Percentiles rank a stretch among this genome's conserved stretches.
Evolutionary conservation across 2,797 vertebrate genomes (phyloP).

Genomic region (Zenarchopterus dispar): DNA sequence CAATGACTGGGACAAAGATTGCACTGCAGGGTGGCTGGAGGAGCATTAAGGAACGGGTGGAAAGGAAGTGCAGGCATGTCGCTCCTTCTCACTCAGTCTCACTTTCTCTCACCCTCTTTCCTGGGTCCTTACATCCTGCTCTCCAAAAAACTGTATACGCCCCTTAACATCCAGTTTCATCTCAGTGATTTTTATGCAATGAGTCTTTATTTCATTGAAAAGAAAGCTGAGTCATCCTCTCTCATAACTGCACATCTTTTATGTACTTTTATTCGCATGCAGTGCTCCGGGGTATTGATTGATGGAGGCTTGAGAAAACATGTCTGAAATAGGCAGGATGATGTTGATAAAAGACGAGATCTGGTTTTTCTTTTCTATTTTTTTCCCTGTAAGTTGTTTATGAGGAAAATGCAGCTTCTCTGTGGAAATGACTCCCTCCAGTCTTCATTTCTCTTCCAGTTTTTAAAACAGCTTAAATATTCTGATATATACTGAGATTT

Average conservation of each 20-base stretch:
- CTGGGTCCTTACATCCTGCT: conserved; percentile 49
- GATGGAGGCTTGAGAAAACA: conserved; percentile 35
- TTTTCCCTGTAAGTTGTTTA: conserved; percentile 10
- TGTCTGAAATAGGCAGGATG: conserved; percentile 44
- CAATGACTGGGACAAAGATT: conserved; percentile 79
- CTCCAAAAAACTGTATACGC: conserved; percentile 46
- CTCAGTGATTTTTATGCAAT: conserved; percentile 56
- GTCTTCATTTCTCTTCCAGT: conserved; percentile 11
- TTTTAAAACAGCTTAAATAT: conserved; percentile 14
- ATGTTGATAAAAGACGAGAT: conserved; percentile 26
- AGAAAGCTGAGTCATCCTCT: conserved; percentile 55
- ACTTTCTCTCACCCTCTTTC: conserved; percentile 16
- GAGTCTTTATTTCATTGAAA: conserved; percentile 54
- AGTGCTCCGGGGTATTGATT: conserved; percentile 52
- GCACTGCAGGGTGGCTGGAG: conserved; percentile 64
- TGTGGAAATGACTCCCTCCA: background rate
- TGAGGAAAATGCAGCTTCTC: background rate
- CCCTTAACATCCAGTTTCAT: conserved; percentile 55
- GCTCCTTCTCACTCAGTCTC: conserved; percentile 33
- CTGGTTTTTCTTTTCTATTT: background rate
- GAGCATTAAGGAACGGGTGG: conserved; percentile 58
- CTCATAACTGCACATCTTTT: conserved; percentile 50
- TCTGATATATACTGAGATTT: background rate
- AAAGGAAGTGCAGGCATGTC: conserved; percentile 66
- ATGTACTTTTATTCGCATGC: conserved; percentile 44